Evolutionary conservation across 1,140 invertebrate species (phyloP), one percentile per base, ranked within the genome.

Genomic region (Brachionus rotundiformis): DNA sequence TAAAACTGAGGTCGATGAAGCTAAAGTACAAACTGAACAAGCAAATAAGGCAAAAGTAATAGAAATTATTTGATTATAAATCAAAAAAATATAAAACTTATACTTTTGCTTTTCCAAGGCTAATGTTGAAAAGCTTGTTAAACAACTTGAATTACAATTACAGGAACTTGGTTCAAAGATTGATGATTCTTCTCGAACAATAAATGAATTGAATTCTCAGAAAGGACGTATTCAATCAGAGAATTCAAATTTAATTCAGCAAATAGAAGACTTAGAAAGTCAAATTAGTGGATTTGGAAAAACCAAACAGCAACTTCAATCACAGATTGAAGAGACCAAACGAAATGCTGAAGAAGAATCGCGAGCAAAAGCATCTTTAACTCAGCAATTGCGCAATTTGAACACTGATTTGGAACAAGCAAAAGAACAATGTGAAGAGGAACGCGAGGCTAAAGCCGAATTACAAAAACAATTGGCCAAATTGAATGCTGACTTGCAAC

Each of bases 331-430:
- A 44, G 82, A 83, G 23, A 83, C 83, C 39, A 84, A 87, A 77
- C 82, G 83, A 33, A 83, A 87, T 11, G 83, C 83, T 25, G 88
- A 89, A 84, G 73, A 89, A 87, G 84, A 84, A 82, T 71, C 84
- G 84, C 25, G 80, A 84, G 23, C 83, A 27, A 61, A 49, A 19
- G 63, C 29, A 23, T 29, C 54, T 27, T 31, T 76, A 11, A 31
- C 44, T 82, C 85, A 86, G 79, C 89, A 90, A 63, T 84, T 89
- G 73, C 87, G 89, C 76, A 99, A 98, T 91, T 90, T 98, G 89
- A 95, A 96, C 89, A 94, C 98, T 91, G 96, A 99, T 89, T 90
- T 98, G 87, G 96, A 98, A 89, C 94, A 94, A 90, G 92, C 98
- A 87, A 93, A 95, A 84, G 97, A 98, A 89, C 94, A 96, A 89